Evolutionary conservation across 2,113 vertebrate species (phyloP), one percentile per base, ranked within the genome.

Genomic region (Rallus limicola): DNA sequence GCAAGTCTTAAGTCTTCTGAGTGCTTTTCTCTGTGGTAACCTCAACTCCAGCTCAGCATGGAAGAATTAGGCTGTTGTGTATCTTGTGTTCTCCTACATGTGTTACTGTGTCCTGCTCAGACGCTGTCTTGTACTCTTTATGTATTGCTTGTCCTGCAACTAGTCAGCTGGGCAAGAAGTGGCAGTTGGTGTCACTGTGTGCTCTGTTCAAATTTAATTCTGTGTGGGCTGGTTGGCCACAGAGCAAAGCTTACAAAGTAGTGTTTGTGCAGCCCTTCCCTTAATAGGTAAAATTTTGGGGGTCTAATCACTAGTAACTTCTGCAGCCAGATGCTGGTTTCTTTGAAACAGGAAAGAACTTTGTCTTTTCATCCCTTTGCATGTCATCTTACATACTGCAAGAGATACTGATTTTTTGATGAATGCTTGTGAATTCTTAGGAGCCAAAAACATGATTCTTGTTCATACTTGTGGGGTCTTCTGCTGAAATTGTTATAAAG

Each of bases 371-470:
- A 25, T 50, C 13, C 6, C 10, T 86, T 62, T 74, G 8, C 14
- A n/a, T 85, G 16, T 55, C 34, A 44, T 64, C 16, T 58, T 82
- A 23, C 23, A 26, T 65, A 48, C 29, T 75, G 20, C 23, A 44
- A 6, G 65, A 71, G 36, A 48, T 44, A 33, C 52, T 58, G 3
- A 3, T 24, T n/a, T 59, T 78, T 86, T 56, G 3, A 56, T 48
- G 38, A 78, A 31, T 4, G 16, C 1, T 11, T 65, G 7, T 44
- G 20, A 23, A 77, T 74, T 74, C 16, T 18, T 48, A 52, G 38
- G 8, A 88, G 36, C 14, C 0, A 0, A 16, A 69, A 65, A 26
- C 3, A 6, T 2, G 0, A 4, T 40, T 42, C 13, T 36, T 78
- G 20, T 50, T 68, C 2, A 1, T 74, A 11, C 40, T 60, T 31